Base-by-base conservation (phyloP, 2,797 vertebrate genomes). In the Dendrocincla fuliginosa region DNA sequence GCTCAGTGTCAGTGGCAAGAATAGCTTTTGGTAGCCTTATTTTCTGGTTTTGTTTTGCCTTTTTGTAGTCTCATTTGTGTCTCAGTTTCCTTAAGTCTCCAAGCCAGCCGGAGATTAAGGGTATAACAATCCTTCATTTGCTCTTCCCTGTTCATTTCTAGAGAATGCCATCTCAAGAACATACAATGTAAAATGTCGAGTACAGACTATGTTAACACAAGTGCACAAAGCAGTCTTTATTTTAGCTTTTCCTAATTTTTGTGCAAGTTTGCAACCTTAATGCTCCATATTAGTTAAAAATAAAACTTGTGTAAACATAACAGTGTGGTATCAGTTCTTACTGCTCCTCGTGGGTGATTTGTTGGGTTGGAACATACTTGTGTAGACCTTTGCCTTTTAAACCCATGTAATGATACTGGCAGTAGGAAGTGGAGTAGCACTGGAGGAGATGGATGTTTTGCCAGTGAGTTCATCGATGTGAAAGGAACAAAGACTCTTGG, bases 381-480 rank as follows among this genome's bases (percentile, higher is more conserved):
- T 30, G 11, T 53, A 67, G 87, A 70, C 57, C 39, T 95, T 93
- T 87, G 85, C 76, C 85, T 81, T 94, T 94, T 95, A 91, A 94
- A 88, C 73, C 75, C 17, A 10, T 61, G 53, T 28, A 32, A 75
- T 81, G 61, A n/a, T 61, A 61, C 13, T 84, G 76, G 82, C 55
- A 76, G 90, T 47, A 78, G 85, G 85, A 93, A 95, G 67, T 80
- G 61, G 35, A 64, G 57, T 88, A 68, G 57, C 14, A 2, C 53
- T 93, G 73, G 73, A 69, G 82, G 89, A 95, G 87, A 81, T 86
- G 85, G 16, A 91, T 94, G 46, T 94, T 97, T 97, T 96, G 61
- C 87, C 69, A 73, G 65, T 96, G 96, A 96, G 85, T 91, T 95
- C 95, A 96, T 95, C 57, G 3, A 64, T 81, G 46, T 53, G 75